phyloP scores from a whole-genome alignment of 2,888 invertebrate genomes.

The Cheilosia scutellata region DNA sequence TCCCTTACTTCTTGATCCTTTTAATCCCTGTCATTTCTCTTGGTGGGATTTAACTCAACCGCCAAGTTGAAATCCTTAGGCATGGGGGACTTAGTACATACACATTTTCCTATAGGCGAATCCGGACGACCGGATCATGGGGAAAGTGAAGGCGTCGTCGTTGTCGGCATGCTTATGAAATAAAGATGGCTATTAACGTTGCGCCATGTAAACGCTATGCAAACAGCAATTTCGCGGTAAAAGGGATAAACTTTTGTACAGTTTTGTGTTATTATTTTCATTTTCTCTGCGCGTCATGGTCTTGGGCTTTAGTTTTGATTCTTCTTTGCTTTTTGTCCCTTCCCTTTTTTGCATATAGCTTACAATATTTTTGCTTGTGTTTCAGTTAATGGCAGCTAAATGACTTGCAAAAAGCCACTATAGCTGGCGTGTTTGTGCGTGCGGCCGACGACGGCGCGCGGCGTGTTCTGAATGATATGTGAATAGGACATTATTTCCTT shows the following conservation, averaged over 20 bases:
- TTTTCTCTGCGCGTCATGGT: neutral
- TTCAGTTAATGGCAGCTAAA: conserved; percentile 65
- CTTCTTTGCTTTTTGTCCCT: conserved; percentile 7
- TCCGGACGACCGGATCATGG: neutral
- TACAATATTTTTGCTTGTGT: conserved; percentile 54
- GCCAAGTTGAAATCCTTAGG: conserved; percentile 68
- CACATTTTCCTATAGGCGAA: conserved; percentile 11
- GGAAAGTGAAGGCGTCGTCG: neutral
- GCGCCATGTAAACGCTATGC: conserved; percentile 70
- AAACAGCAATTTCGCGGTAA: conserved; percentile 63
- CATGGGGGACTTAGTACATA: conserved; percentile 51
- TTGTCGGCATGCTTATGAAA: conserved; percentile 63
- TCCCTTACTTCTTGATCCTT: conserved; percentile 56
- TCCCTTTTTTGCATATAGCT: conserved; percentile 19
- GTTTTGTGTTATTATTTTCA: conserved; percentile 64
- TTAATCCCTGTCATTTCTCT: conserved; percentile 71
- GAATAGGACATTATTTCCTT: conserved; percentile 58
- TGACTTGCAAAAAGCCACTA: conserved; percentile 56
- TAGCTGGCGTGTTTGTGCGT: conserved; percentile 14
- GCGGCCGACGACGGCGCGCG: neutral
- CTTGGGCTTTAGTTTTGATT: conserved; percentile 37
- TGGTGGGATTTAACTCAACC: conserved; percentile 63
- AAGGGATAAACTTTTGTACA: conserved; percentile 70
- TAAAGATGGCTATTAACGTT: conserved; percentile 70
- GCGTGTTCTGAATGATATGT: conserved; percentile 32